A percentile compares a stretch with the other conserved stretches of the same genome.
phyloP scores from a whole-genome alignment of 2,888 invertebrate species.

The Drosophila borborema region DNA sequence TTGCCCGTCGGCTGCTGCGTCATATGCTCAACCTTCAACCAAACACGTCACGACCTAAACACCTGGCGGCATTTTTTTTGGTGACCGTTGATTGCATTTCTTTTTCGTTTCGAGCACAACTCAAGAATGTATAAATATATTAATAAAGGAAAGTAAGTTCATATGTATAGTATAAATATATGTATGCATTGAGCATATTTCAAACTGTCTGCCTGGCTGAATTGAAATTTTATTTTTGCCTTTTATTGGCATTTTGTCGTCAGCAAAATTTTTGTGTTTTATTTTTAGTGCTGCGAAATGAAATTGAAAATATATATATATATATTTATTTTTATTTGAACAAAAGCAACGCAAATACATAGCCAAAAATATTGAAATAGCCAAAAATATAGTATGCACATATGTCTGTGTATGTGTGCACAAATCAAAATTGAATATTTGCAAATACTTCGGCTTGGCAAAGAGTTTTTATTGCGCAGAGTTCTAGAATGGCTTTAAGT shows the following conservation, averaged over 20 bases:
- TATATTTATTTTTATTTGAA: slow-evolving; percentile 13
- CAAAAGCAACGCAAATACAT: slow-evolving; percentile 21
- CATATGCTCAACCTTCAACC: slow-evolving; percentile 25
- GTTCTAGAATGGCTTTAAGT: not conserved
- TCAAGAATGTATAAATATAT: not conserved
- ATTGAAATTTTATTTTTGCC: slow-evolving; percentile 15
- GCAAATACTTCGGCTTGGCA: slow-evolving; percentile 6
- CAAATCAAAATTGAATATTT: slow-evolving; percentile 33
- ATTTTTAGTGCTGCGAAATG: slow-evolving; percentile 37
- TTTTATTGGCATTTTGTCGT: slow-evolving; percentile 35
- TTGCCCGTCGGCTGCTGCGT: slow-evolving; percentile 25
- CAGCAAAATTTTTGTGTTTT: slow-evolving; percentile 23
- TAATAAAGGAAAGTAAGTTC: not conserved
- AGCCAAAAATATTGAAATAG: slow-evolving; percentile 23
- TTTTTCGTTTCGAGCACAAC: slow-evolving; percentile 10
- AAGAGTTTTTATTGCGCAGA: slow-evolving; percentile 28
- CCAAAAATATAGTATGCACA: not conserved
- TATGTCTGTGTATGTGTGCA: not conserved
- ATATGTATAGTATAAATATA: not conserved
- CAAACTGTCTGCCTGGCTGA: not conserved
- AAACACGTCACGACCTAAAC: slow-evolving; percentile 69
- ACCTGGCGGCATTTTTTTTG: slow-evolving; percentile 61
- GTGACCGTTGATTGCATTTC: slow-evolving; percentile 34
- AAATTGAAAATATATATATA: slow-evolving; percentile 31
- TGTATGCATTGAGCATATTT: not conserved